Percentiles rank a stretch among this genome's conserved stretches.
Evolutionary conservation across 2,888 invertebrate genomes (phyloP).

Genomic region (Aphrophora alni): DNA sequence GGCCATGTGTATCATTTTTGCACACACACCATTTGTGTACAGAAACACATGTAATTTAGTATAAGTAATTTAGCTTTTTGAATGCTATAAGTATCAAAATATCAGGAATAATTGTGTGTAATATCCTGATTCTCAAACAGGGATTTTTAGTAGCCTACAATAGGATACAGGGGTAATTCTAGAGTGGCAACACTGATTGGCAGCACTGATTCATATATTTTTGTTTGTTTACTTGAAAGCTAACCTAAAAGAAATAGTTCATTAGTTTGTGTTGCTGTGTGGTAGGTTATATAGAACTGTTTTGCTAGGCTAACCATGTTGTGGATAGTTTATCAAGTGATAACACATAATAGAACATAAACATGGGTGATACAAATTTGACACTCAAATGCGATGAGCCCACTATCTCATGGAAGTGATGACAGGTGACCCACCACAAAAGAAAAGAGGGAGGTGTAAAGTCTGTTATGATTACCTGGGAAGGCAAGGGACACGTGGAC

Average conservation of each 20-base stretch:
- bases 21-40: slow-evolving; percentile 4
- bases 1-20: slow-evolving; percentile 17
- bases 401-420: not conserved
- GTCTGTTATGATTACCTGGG: not conserved
- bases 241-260: too few species aligned
- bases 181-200: too few species aligned
- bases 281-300: too few species aligned
- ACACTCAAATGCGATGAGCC: not conserved
- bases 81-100: slow-evolving; percentile 12
- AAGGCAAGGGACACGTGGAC: not conserved
- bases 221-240: too few species aligned
- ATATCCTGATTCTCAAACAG: slow-evolving; percentile 12
- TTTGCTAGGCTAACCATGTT: too few species aligned
- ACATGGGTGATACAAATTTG: too few species aligned
- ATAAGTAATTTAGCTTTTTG: slow-evolving; percentile 5
- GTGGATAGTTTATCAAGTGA: too few species aligned
- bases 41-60: slow-evolving; percentile 11
- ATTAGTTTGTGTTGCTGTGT: too few species aligned
- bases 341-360: too few species aligned
- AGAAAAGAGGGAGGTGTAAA: slow-evolving; percentile 10
- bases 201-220: too few species aligned
- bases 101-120: not conserved
- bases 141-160: not conserved
- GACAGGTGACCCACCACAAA: slow-evolving; percentile 10
- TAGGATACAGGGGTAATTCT: not conserved